Evolutionary conservation across 2,888 invertebrate genomes (phyloP).

Genomic region (Tenthredo scrophulariae): DNA sequence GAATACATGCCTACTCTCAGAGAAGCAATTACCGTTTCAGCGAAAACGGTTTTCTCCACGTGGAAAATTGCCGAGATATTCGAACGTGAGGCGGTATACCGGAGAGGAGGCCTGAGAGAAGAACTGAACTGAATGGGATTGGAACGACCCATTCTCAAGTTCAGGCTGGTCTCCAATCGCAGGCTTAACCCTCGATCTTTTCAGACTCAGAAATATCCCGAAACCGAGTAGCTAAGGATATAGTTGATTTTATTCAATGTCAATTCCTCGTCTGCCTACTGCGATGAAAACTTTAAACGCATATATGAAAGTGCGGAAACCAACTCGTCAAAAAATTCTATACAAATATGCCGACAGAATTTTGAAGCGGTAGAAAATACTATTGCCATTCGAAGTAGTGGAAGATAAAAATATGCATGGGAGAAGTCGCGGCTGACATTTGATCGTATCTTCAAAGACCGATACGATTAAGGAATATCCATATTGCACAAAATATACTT

Average conservation of each 20-base stretch:
- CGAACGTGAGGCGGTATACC: neutral
- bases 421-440: too few species aligned
- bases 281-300: neutral
- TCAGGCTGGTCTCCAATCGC: neutral
- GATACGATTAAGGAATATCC: neutral
- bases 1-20: neutral
- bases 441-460: neutral
- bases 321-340: neutral
- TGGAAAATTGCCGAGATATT: slow-evolving; percentile 15
- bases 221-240: neutral
- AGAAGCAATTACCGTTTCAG: slow-evolving; percentile 28
- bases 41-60: slow-evolving; percentile 6
- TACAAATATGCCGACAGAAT: neutral
- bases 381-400: too few species aligned
- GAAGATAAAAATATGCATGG: too few species aligned
- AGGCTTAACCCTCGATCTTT: slow-evolving; percentile 14
- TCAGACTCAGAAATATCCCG: neutral
- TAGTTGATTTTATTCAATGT: neutral
- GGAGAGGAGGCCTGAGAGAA: slow-evolving; percentile 32
- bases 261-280: neutral
- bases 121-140: slow-evolving; percentile 33
- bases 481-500: neutral
- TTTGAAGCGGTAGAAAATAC: neutral
- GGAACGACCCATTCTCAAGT: neutral
- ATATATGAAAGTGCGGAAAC: neutral